Percentiles rank a stretch among this genome's conserved stretches.
These are phyloP conservation scores for Bellardia bayeri DNA, from an alignment of 2,888 invertebrate genomes.

Conservation along the genomic window DNA sequence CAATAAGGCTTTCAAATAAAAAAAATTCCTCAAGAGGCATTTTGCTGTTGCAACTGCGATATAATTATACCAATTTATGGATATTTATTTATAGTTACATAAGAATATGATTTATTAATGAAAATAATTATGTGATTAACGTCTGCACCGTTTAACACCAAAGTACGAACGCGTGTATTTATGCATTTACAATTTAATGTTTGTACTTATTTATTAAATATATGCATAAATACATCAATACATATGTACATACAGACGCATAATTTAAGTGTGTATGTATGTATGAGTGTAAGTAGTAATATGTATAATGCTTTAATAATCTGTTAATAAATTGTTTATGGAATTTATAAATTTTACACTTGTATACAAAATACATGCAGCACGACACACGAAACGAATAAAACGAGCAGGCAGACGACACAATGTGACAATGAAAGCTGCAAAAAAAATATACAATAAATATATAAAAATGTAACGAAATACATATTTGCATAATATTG, in stretches of 20 bases:
- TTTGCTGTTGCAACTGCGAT: too few relatives aligned
- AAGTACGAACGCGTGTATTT: not conserved
- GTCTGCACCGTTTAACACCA: slow-evolving; percentile 24
- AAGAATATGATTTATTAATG: not conserved
- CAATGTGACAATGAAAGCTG: not conserved
- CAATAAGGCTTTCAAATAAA: too few relatives aligned
- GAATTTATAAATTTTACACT: not conserved
- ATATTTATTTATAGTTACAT: too few relatives aligned
- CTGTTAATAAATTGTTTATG: slow-evolving; percentile 29
- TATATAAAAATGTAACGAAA: not conserved
- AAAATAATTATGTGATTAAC: slow-evolving; percentile 14
- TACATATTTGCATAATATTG: slow-evolving; percentile 57
- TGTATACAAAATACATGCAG: not conserved
- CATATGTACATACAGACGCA: not conserved
- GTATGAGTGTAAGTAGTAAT: not conserved
- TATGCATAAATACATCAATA: not conserved
- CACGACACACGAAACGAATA: not conserved
- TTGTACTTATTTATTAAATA: not conserved
- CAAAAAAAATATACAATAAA: slow-evolving; percentile 9
- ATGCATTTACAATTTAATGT: slow-evolving; percentile 9
- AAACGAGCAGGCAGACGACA: slow-evolving; percentile 6
- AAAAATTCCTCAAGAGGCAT: too few relatives aligned
- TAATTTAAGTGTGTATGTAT: too few relatives aligned
- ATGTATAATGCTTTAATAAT: slow-evolving; percentile 17
- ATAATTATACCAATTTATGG: too few relatives aligned